Conservation (phyloP, 1,140 invertebrate species). For the Caenorhabditis remanei region DNA sequence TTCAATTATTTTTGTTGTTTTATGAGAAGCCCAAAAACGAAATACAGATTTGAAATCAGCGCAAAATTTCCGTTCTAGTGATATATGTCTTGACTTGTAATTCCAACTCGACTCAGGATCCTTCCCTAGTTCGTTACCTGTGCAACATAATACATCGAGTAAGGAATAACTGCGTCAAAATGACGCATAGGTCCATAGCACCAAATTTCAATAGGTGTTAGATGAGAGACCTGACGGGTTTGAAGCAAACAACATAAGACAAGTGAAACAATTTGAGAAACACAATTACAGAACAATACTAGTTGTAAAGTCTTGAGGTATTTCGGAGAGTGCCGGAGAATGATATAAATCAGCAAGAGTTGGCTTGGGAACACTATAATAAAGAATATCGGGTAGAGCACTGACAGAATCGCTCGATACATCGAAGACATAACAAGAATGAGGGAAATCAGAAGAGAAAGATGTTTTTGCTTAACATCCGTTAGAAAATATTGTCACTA, state of each 20-base stretch:
- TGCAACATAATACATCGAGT: not conserved
- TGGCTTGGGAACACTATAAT: not conserved
- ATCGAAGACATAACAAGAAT: not conserved
- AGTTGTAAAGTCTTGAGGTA: not conserved
- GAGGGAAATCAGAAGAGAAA: no score
- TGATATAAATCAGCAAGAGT: not conserved
- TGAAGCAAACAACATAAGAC: not conserved
- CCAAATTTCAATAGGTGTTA: conserved; percentile 20
- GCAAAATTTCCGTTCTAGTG: no score
- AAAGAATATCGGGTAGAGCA: not conserved
- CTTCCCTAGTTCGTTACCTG: not conserved
- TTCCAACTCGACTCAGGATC: no score
- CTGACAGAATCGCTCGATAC: not conserved
- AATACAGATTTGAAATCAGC: no score
- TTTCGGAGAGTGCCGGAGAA: not conserved
- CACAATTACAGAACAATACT: not conserved
- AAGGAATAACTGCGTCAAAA: not conserved
- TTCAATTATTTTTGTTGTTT: no score
- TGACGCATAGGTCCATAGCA: not conserved
- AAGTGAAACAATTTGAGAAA: not conserved
- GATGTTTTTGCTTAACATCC: no score
- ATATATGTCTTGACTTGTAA: no score
- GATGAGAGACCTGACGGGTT: not conserved
- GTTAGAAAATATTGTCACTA: not conserved
- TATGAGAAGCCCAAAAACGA: no score